Base-by-base conservation (phyloP, 2,797 vertebrate species). In the Pangasius macronema region DNA sequence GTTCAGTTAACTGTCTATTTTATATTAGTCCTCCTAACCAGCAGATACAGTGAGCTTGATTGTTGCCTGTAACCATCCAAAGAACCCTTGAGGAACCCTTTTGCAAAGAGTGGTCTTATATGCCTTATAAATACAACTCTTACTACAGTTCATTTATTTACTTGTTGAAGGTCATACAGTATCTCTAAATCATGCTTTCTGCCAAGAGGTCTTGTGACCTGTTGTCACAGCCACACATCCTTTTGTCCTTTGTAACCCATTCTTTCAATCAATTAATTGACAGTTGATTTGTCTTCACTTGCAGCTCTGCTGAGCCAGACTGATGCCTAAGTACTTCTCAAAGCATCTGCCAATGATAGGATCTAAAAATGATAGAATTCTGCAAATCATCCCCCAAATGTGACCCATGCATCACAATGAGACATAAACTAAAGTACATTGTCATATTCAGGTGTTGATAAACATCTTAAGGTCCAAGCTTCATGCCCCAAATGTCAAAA, bases 241-340 rank as follows among this genome's bases (percentile, higher is more conserved):
- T 76, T 76, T 51, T 76, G 73, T 76, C 46, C 27, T 80, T 39
- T 80, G 53, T 80, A 80, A 27, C 10, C 20, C 20, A 80, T 22
- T 24, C 18, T 36, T 36, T 57, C 20, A 36, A 57, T 79, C 22
- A 80, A 80, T 80, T 39, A 59, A 39, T 59, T 80, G 20, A 39
- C 55, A 39, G 53, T 24, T 53, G 27, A 16, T 53, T 77, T 3
- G 3, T 77, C 46, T 53, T n/a, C 7, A 7, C 22, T 80, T 59
- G 20, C 30, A 33, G 22, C 51, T 57, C n/a, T 2, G 18, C 20
- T 79, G 33, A 57, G 33, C 55, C 11, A 53, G 5, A 53, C 27
- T 53, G 46, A 53, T 80, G 53, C 55, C 33, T 39, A 39, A 59
- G 3, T 39, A 22, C 33, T 14, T 80, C 30, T 42, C 55, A 39